Conservation (phyloP, 2,113 vertebrate species). For the Cariama cristata region DNA sequence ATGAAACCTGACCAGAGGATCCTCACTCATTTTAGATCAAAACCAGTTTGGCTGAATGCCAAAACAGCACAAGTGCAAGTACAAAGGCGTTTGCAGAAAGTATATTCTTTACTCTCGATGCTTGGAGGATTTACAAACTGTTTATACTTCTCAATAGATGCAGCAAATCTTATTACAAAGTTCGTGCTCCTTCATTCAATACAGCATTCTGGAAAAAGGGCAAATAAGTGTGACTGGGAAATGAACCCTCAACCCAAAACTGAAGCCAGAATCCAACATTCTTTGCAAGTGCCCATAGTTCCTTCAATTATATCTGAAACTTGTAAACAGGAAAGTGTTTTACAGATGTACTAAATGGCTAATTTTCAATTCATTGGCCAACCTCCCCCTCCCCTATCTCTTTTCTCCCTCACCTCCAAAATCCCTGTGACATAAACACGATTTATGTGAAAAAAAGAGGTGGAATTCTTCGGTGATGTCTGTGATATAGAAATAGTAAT, state of each 20-base stretch:
- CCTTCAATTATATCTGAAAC: slow-evolving; percentile 35
- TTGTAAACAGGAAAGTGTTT: slow-evolving; percentile 59
- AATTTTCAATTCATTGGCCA: slow-evolving; percentile 11
- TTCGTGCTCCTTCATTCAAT: not conserved
- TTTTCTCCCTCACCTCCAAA: not conserved
- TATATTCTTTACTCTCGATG: not conserved
- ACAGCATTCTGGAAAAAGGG: slow-evolving; percentile 18
- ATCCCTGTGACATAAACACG: not conserved
- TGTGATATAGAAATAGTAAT: not conserved
- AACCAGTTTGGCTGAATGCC: not conserved
- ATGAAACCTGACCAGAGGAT: not conserved
- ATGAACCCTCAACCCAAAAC: slow-evolving; percentile 30
- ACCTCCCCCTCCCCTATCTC: not conserved
- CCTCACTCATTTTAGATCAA: not conserved
- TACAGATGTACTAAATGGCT: slow-evolving; percentile 21
- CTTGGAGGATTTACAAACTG: slow-evolving; percentile 16
- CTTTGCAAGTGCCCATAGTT: slow-evolving; percentile 53
- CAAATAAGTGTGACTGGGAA: slow-evolving; percentile 49
- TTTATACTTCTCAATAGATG: slow-evolving; percentile 5
- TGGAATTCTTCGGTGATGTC: not conserved
- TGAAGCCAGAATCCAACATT: slow-evolving; percentile 59
- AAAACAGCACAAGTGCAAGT: not conserved
- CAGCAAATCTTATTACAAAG: not conserved
- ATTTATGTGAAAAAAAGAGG: not conserved
- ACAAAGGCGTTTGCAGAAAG: not conserved